phyloP scores from a whole-genome alignment of 2,888 invertebrate genomes.

The Autographa pulchrina region DNA sequence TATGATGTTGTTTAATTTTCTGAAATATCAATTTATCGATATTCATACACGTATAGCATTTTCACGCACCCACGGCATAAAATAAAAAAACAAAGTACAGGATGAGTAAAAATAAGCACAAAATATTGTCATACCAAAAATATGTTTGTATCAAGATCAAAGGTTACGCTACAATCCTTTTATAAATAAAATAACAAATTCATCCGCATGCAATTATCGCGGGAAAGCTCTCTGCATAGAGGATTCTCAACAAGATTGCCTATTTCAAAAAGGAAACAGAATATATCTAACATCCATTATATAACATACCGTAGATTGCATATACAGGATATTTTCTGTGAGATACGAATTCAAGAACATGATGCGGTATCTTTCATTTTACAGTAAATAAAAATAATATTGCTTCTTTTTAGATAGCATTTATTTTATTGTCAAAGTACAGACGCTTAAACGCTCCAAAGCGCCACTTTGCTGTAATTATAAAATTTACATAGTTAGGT shows the following conservation, averaged over 20 bases:
- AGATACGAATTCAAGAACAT: neutral
- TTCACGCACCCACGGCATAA: too few species aligned
- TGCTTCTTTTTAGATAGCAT: too few species aligned
- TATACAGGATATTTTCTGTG: neutral
- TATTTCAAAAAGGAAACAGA: slow-evolving; percentile 57
- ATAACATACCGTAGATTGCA: slow-evolving; percentile 39
- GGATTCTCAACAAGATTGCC: slow-evolving; percentile 52
- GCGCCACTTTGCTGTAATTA: too few species aligned
- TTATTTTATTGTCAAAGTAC: too few species aligned
- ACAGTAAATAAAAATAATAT: too few species aligned
- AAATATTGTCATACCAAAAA: slow-evolving; percentile 2
- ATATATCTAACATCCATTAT: slow-evolving; percentile 41
- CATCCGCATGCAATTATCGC: slow-evolving; percentile 36
- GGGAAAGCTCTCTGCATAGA: slow-evolving; percentile 33
- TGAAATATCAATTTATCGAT: too few species aligned
- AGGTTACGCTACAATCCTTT: slow-evolving; percentile 10
- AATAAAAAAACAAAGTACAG: neutral
- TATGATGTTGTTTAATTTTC: too few species aligned
- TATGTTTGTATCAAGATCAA: neutral
- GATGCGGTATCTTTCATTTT: neutral
- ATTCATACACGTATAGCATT: too few species aligned
- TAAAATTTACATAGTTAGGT: too few species aligned
- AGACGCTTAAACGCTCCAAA: too few species aligned
- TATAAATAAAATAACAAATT: slow-evolving; percentile 34
- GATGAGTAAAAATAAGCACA: neutral